Base-by-base conservation (phyloP, 1,140 invertebrate genomes). In the Plodia interpunctella region DNA sequence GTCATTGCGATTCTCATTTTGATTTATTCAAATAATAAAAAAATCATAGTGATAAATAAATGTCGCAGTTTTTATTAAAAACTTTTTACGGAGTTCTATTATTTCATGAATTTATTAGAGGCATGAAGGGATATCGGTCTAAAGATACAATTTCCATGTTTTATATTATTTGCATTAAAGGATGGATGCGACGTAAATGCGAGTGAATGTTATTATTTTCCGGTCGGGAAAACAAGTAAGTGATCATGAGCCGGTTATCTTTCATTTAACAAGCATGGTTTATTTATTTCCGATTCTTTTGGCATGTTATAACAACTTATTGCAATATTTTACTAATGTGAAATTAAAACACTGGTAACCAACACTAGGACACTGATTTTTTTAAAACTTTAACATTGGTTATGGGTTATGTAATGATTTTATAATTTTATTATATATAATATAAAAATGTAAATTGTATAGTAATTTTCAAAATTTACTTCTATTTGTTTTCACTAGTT, bases 161-260 rank as follows among this genome's bases (percentile, higher is more conserved):
- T 32, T 32, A 1, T 32, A 15, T 15, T 44, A 44, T 44, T 15
- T 44, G 13, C 38, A 44, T 44, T n/a, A 44, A 44, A 44, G 38
- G 38, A 44, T 15, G 38, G 38, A 44, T 44, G 13, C n/a, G 2
- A 5, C 32, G 13, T 44, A 44, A 44, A 44, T 3, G 13, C 5
- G 38, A 44, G 15, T 44, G 38, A 44, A 44, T 15, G 38, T 32
- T 44, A 3, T 44, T 44, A 44, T 44, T 52, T 62, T 59, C 60
- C 67, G 4, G 3, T 20, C 8, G 13, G 19, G 51, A 53, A n/a
- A 53, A 53, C 51, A 53, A 53, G 77, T 82, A 73, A 82, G 84
- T 87, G 84, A 87, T 87, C 84, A 84, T 82, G 58, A 72, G 84
- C 84, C 84, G 84, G 82, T 70, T 66, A 70, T 72, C 60, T 72